These are phyloP conservation scores for Nysson spinosus DNA, from an alignment of 2,888 invertebrate species.

Conservation along the genomic window DNA sequence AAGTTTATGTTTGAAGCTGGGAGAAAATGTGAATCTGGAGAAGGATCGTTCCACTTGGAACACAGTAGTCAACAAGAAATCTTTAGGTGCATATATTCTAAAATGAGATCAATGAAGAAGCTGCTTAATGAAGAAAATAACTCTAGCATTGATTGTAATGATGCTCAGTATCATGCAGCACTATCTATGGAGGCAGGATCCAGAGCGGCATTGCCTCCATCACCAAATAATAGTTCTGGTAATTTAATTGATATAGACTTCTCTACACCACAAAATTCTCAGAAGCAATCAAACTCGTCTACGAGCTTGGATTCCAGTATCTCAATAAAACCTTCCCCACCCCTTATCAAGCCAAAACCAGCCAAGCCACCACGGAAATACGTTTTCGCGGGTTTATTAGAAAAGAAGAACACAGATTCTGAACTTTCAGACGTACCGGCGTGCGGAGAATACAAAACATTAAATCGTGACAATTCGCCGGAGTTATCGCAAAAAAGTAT, in stretches of 20 bases:
- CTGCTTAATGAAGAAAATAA: slow-evolving; percentile 84
- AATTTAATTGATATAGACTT: slow-evolving; percentile 78
- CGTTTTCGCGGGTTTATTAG: slow-evolving; percentile 67
- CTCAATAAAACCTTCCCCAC: slow-evolving; percentile 76
- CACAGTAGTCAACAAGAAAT: slow-evolving; percentile 91
- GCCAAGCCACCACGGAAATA: slow-evolving; percentile 82
- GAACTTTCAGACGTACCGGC: slow-evolving; percentile 78
- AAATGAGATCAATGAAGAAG: slow-evolving; percentile 93
- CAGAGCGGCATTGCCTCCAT: slow-evolving; percentile 87
- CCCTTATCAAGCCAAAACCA: slow-evolving; percentile 82
- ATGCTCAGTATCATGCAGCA: slow-evolving; percentile 86
- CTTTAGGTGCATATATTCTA: slow-evolving; percentile 87
- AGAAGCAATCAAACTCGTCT: slow-evolving; percentile 60
- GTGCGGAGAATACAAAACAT: slow-evolving; percentile 79
- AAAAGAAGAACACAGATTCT: slow-evolving; percentile 75
- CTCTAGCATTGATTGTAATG: slow-evolving; percentile 82
- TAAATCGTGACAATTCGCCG: slow-evolving; percentile 79
- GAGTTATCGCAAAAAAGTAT: slow-evolving; percentile 60
- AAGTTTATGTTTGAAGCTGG: slow-evolving; percentile 94
- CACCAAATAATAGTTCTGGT: slow-evolving; percentile 79
- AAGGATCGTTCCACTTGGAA: slow-evolving; percentile 89
- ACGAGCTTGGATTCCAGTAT: slow-evolving; percentile 59
- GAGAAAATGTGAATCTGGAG: slow-evolving; percentile 90
- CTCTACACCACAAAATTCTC: slow-evolving; percentile 71
- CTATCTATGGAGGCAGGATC: slow-evolving; percentile 90